phyloP scores from a whole-genome alignment of 2,113 vertebrate species.

The Heterochromis multidens region DNA sequence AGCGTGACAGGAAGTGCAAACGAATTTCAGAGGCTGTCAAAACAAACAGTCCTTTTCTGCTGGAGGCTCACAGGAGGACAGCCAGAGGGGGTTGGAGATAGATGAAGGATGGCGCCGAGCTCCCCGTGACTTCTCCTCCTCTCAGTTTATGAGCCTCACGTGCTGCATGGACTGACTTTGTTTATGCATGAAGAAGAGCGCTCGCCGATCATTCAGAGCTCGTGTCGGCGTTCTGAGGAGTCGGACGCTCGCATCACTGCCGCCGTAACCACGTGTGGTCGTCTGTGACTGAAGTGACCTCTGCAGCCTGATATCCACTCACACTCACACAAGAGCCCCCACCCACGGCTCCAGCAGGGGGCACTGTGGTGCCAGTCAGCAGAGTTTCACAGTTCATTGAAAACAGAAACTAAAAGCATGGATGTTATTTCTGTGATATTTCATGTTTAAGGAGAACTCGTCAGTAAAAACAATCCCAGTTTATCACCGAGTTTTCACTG shows the following conservation, averaged over 20 bases:
- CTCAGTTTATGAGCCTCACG: not conserved
- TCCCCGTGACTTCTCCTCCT: not conserved
- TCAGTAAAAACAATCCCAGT: not conserved
- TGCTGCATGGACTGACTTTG: not conserved
- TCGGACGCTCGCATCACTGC: not conserved
- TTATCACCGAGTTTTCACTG: too few species aligned
- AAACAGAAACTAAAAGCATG: not conserved
- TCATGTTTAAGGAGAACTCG: not conserved
- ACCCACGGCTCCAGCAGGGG: not conserved
- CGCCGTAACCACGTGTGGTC: not conserved
- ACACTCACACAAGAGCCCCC: not conserved
- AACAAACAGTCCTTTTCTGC: constrained; percentile 43
- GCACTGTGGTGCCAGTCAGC: not conserved
- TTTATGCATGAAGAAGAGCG: not conserved
- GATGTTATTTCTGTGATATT: not conserved
- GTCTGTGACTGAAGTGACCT: not conserved
- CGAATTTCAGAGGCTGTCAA: constrained; percentile 54
- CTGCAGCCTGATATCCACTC: not conserved
- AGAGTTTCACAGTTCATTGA: not conserved
- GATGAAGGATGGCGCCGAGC: constrained; percentile 8
- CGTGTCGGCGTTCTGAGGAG: not conserved
- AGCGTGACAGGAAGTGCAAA: constrained; percentile 48
- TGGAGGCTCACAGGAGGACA: constrained; percentile 15
- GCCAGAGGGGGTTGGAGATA: constrained; percentile 20
- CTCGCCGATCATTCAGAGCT: not conserved